Evolutionary conservation across 2,888 invertebrate species (phyloP).

Genomic region (Drosophila paucipuncta): DNA sequence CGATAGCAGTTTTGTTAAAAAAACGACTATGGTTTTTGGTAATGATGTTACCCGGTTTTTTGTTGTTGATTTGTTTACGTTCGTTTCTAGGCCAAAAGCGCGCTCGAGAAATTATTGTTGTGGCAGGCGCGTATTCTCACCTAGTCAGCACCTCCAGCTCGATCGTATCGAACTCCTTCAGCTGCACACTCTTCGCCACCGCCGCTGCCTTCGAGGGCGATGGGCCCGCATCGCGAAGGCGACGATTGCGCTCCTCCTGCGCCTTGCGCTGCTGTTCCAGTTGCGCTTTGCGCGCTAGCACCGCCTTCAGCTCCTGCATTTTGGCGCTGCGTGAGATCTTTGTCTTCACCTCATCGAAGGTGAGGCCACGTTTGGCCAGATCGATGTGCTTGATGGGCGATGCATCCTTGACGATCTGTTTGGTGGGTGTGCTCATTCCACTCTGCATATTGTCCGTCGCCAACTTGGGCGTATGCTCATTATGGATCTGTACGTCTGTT

Average conservation of each 20-base stretch:
- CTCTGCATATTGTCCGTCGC: constrained; percentile 73
- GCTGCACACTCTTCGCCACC: constrained; percentile 83
- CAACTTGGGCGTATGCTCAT: constrained; percentile 71
- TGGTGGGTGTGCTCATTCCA: constrained; percentile 82
- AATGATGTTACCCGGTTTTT: constrained; percentile 76
- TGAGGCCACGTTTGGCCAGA: constrained; percentile 87
- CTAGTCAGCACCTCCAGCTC: constrained; percentile 91
- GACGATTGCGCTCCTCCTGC: constrained; percentile 83
- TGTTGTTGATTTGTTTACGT: constrained; percentile 61
- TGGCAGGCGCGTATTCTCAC: constrained; percentile 85
- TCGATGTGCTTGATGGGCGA: constrained; percentile 82
- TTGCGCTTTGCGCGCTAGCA: constrained; percentile 89
- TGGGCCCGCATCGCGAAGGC: constrained; percentile 75
- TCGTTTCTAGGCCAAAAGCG: constrained; percentile 69
- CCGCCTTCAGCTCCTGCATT: constrained; percentile 89
- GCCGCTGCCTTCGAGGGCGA: constrained; percentile 70
- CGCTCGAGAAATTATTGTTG: constrained; percentile 54
- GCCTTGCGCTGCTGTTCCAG: constrained; percentile 87
- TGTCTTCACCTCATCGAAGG: constrained; percentile 89
- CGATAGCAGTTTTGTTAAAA: constrained; percentile 60
- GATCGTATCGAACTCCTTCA: constrained; percentile 90
- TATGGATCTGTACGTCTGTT: constrained; percentile 28
- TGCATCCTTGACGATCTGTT: constrained; percentile 85
- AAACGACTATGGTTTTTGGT: constrained; percentile 32
- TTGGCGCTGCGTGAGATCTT: constrained; percentile 89